Evolutionary conservation across 2,113 vertebrate species (phyloP).

Genomic region (Atherinomorus stipes): DNA sequence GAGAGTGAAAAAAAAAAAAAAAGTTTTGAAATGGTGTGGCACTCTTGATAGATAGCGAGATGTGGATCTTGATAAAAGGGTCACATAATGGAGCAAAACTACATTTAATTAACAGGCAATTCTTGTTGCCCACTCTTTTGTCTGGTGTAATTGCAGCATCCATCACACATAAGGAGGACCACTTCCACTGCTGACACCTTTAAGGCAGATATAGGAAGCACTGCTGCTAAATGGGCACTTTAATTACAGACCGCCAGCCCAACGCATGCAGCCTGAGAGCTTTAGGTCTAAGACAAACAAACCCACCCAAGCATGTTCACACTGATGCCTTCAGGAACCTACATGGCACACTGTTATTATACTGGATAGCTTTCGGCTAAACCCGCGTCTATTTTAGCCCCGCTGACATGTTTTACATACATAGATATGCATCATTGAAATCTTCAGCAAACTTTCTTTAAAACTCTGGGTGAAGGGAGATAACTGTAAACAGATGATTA

Average conservation of each 20-base stretch:
- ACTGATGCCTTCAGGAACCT: not conserved
- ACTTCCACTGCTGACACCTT: conserved; percentile 61
- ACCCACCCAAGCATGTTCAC: not conserved
- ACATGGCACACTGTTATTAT: conserved; percentile 48
- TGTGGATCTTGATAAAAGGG: not conserved
- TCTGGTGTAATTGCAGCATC: conserved; percentile 67
- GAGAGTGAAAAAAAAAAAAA: not conserved
- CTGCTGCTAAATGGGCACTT: conserved; percentile 47
- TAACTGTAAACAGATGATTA: too few species aligned
- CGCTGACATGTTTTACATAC: conserved; percentile 3
- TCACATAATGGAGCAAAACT: conserved; percentile 20
- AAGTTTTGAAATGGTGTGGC: not conserved
- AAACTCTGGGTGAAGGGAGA: too few species aligned
- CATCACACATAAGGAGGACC: conserved; percentile 51
- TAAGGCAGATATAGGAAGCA: conserved; percentile 50
- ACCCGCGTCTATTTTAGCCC: not conserved
- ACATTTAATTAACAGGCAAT: conserved; percentile 21
- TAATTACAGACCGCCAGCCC: conserved; percentile 74
- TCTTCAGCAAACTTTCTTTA: too few species aligned
- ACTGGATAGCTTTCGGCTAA: conserved; percentile 20
- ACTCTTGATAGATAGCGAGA: not conserved
- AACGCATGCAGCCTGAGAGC: conserved; percentile 14
- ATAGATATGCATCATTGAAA: too few species aligned
- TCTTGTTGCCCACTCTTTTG: conserved; percentile 22
- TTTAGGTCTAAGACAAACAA: conserved; percentile 18